Evolutionary conservation across 2,797 vertebrate species (phyloP).

Genomic region (Buceros bicornis): DNA sequence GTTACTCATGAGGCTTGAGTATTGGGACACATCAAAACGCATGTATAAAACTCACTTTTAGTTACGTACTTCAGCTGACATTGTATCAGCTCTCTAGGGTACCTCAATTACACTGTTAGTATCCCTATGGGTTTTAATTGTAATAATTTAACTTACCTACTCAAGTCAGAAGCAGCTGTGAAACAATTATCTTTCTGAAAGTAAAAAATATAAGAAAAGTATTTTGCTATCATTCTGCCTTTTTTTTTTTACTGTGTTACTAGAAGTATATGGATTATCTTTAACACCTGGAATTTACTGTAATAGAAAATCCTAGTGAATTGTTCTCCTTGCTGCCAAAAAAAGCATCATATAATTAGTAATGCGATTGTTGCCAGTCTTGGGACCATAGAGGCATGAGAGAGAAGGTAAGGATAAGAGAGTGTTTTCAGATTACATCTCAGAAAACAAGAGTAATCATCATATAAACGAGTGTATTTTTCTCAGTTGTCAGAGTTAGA

Average conservation of each 20-base stretch:
- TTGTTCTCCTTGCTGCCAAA: not conserved
- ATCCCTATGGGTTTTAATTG: not conserved
- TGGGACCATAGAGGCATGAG: accelerated
- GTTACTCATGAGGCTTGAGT: not conserved
- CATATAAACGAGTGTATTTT: slow-evolving; percentile 69
- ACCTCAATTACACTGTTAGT: not conserved
- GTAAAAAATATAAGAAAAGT: not conserved
- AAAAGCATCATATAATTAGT: slow-evolving; percentile 49
- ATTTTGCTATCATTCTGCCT: not conserved
- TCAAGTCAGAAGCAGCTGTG: not conserved
- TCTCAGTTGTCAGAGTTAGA: slow-evolving; percentile 65
- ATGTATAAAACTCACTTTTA: not conserved
- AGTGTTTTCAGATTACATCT: slow-evolving; percentile 16
- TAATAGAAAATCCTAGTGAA: not conserved
- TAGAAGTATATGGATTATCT: not conserved
- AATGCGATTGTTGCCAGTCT: not conserved
- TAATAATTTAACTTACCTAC: not conserved
- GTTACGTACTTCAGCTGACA: not conserved
- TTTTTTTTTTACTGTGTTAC: not conserved
- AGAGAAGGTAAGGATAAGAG: slow-evolving; percentile 17
- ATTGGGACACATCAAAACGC: not conserved
- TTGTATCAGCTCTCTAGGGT: not conserved
- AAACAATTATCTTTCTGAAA: not conserved
- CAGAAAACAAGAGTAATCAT: slow-evolving; percentile 60
- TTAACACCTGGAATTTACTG: not conserved